phyloP scores from a whole-genome alignment of 1,140 invertebrate species.

The Pseudomyrmex concolor region DNA sequence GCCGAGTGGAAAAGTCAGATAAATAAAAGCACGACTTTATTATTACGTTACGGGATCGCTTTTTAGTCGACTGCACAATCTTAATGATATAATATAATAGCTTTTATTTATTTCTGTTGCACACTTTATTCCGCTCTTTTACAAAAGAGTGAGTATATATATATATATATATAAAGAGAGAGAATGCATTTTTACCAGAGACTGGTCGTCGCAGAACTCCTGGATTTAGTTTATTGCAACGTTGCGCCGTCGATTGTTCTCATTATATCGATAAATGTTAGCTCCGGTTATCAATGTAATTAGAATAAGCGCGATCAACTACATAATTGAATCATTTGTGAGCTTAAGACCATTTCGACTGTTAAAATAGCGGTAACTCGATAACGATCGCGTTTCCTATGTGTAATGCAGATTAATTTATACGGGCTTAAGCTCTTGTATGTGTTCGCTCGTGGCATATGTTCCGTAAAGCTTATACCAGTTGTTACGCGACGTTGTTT shows the following conservation, averaged over 20 bases:
- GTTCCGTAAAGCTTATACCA: constrained; percentile 11
- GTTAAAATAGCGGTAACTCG: constrained; percentile 44
- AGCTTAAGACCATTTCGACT: constrained; percentile 35
- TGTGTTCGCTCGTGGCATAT: constrained; percentile 10
- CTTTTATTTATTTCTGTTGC: too few species aligned
- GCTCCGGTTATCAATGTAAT: constrained; percentile 26
- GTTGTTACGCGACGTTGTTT: constrained; percentile 15
- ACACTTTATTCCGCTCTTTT: background rate
- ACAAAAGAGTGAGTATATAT: background rate
- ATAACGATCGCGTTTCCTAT: constrained; percentile 39
- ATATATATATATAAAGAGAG: background rate
- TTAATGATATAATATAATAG: background rate
- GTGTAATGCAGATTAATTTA: constrained; percentile 52
- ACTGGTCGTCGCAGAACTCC: background rate
- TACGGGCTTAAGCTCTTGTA: constrained; percentile 23
- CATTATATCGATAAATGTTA: constrained; percentile 12
- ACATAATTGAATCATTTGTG: constrained; percentile 29
- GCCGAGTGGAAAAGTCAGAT: constrained; percentile 26
- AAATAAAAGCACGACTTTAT: constrained; percentile 46
- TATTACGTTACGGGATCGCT: constrained; percentile 17
- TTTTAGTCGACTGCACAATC: constrained; percentile 10
- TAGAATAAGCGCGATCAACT: constrained; percentile 46
- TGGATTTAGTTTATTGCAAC: constrained; percentile 7
- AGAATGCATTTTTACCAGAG: background rate
- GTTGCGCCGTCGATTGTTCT: constrained; percentile 5